Evolutionary conservation across 2,888 invertebrate species (phyloP).

Genomic region (Sipunculus nudus): DNA sequence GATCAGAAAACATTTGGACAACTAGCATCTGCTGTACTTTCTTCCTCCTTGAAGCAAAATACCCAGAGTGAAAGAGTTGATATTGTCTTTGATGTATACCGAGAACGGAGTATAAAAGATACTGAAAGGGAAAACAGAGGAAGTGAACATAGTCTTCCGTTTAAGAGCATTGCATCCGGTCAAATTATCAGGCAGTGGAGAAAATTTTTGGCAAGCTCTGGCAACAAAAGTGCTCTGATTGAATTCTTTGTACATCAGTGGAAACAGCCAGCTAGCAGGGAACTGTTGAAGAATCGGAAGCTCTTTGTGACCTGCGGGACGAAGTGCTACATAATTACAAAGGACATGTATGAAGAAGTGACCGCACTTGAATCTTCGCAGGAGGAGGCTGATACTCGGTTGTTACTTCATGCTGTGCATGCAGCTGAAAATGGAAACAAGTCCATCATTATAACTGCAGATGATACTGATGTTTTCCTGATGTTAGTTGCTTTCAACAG

Average conservation of each 20-base stretch:
- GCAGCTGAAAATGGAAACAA: slow-evolving; percentile 27
- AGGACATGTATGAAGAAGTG: slow-evolving; percentile 12
- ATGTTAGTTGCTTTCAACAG: slow-evolving; percentile 19
- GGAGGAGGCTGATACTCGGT: slow-evolving; percentile 36
- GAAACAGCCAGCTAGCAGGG: slow-evolving; percentile 12
- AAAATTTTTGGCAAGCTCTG: slow-evolving; percentile 2
- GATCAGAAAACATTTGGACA: slow-evolving; percentile 27
- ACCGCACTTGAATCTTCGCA: slow-evolving; percentile 23
- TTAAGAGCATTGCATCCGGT: slow-evolving; percentile 17
- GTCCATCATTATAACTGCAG: slow-evolving; percentile 24
- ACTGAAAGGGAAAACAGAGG: too few species aligned
- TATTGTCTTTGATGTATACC: slow-evolving; percentile 34
- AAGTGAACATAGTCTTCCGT: too few species aligned
- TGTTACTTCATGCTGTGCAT: slow-evolving; percentile 35
- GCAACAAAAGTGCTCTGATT: slow-evolving; percentile 22
- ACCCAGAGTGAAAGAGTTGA: slow-evolving; percentile 18
- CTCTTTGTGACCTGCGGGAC: slow-evolving; percentile 32
- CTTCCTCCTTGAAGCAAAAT: slow-evolving; percentile 13
- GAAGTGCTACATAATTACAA: slow-evolving; percentile 23
- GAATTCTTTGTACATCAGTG: slow-evolving; percentile 21
- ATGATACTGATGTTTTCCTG: slow-evolving; percentile 38
- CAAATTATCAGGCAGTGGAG: slow-evolving; percentile 27
- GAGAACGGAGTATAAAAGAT: too few species aligned
- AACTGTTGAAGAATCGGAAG: slow-evolving; percentile 21
- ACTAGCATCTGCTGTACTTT: slow-evolving; percentile 14